These are phyloP conservation scores for Torymus tubicola DNA, from an alignment of 2,888 invertebrate species.

Conservation along the genomic window DNA sequence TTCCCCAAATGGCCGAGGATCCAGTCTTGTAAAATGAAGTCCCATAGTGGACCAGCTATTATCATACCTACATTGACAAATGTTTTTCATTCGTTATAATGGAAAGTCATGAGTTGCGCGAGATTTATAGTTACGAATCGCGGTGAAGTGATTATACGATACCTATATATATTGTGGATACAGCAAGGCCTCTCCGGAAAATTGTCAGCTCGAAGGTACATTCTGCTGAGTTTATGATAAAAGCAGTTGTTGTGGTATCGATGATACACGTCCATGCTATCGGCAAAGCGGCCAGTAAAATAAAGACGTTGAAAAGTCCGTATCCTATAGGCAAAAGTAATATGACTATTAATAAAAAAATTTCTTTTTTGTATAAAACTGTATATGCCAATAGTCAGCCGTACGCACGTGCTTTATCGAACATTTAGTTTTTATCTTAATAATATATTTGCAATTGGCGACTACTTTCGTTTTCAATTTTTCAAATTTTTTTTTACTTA, in stretches of 20 bases:
- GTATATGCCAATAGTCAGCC: too few relatives aligned
- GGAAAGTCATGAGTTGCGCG: too few relatives aligned
- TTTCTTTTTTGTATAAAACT: too few relatives aligned
- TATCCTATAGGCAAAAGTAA: slow-evolving; percentile 75
- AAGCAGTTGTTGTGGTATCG: slow-evolving; percentile 85
- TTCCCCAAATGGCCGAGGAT: slow-evolving; percentile 85
- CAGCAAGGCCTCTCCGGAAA: slow-evolving; percentile 84
- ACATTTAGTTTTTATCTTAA: too few relatives aligned
- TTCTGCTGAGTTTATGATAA: slow-evolving; percentile 85
- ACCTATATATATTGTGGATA: slow-evolving; percentile 86
- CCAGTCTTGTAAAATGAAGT: slow-evolving; percentile 84
- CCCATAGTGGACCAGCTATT: slow-evolving; percentile 86
- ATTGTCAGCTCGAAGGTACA: slow-evolving; percentile 84
- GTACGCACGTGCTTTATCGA: too few relatives aligned
- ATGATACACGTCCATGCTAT: slow-evolving; percentile 84
- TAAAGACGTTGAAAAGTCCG: slow-evolving; percentile 83
- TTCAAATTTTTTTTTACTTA: too few relatives aligned
- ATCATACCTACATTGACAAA: slow-evolving; percentile 82
- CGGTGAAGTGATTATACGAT: not conserved
- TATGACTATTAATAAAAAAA: not conserved
- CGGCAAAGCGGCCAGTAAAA: slow-evolving; percentile 80
- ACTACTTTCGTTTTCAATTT: too few relatives aligned
- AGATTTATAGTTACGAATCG: not conserved
- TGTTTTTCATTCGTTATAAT: not conserved
- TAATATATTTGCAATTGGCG: too few relatives aligned